phyloP scores from a whole-genome alignment of 2,797 vertebrate genomes.

The Allobates femoralis region DNA sequence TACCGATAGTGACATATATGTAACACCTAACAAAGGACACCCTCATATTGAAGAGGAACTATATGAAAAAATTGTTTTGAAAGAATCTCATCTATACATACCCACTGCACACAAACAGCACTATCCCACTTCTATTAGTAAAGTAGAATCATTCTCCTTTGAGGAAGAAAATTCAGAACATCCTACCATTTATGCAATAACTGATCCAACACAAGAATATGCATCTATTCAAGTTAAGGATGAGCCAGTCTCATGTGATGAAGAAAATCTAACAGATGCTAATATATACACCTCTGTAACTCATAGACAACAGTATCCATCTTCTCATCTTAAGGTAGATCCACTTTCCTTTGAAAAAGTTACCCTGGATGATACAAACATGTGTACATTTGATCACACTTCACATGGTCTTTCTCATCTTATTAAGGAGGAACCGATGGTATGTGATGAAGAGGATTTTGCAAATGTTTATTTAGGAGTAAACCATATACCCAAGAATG shows the following conservation, averaged over 20 bases:
- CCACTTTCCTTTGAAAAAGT: slow-evolving; percentile 4
- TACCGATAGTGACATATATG: background rate
- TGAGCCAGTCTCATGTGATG: slow-evolving; percentile 12
- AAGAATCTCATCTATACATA: background rate
- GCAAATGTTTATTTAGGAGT: background rate
- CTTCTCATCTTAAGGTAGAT: background rate
- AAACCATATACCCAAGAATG: slow-evolving; percentile 7
- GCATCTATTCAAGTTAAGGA: background rate
- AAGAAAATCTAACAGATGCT: background rate
- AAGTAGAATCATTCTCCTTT: background rate
- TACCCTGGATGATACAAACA: background rate
- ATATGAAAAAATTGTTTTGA: background rate
- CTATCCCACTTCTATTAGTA: background rate
- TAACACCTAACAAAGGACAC: background rate
- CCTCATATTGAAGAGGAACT: background rate
- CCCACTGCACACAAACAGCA: background rate
- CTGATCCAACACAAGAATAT: background rate
- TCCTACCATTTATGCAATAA: background rate
- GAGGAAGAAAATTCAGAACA: background rate
- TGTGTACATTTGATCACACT: background rate
- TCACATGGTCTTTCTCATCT: background rate
- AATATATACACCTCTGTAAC: background rate
- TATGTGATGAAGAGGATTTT: background rate
- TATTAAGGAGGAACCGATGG: background rate
- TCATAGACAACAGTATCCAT: background rate